phyloP scores from a whole-genome alignment of 92 coral and sea anemone genomes.

The Porites rus region DNA sequence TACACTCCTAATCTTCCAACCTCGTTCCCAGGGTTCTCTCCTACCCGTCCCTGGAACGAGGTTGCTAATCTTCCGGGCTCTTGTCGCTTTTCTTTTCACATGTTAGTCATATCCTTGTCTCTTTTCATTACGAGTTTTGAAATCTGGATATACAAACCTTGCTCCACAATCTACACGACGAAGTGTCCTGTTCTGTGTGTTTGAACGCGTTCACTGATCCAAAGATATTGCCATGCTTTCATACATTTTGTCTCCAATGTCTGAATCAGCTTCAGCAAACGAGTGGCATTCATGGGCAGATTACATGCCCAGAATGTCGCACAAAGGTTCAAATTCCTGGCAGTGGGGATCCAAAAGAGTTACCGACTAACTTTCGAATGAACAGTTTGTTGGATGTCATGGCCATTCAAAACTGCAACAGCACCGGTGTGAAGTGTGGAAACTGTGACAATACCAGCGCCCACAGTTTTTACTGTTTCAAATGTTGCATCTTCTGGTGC shows the following conservation, averaged over 20 bases:
- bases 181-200: slow-evolving; percentile 8
- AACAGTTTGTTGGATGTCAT: slow-evolving; percentile 45
- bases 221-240: too few species aligned
- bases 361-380: slow-evolving; percentile 45
- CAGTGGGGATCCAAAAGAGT: background rate
- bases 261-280: background rate
- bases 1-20: too few species aligned
- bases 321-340: background rate
- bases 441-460: slow-evolving; percentile 35
- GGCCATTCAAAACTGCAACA: slow-evolving; percentile 13
- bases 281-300: background rate
- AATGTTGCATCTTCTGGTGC: too few species aligned
- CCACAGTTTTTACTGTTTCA: background rate
- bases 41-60: too few species aligned
- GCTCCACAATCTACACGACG: background rate
- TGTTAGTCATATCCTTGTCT: too few species aligned
- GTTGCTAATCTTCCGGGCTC: too few species aligned
- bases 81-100: too few species aligned
- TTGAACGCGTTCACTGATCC: background rate
- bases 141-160: background rate
- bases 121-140: background rate
- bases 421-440: slow-evolving; percentile 20
- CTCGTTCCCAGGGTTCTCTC: too few species aligned
- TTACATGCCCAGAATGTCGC: background rate
- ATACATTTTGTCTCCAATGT: too few species aligned